phyloP scores from a whole-genome alignment of 2,113 vertebrate species.

The Rhineura floridana region DNA sequence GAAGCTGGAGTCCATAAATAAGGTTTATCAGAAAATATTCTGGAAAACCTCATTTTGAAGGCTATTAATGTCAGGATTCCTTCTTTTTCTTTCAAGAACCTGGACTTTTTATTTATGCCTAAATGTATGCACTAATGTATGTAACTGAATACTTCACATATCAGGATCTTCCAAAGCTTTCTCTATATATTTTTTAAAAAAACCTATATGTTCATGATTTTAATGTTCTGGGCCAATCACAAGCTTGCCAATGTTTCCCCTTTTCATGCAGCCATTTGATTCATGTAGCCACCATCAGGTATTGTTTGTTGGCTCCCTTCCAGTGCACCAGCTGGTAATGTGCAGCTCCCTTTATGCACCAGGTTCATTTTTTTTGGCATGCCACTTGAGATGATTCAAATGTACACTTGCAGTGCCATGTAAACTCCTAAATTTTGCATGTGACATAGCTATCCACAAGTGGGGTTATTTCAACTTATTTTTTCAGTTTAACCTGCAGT shows the following conservation, averaged over 20 bases:
- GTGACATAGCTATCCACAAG: neutral
- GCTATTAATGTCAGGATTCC: neutral
- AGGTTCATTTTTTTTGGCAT: neutral
- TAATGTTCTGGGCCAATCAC: neutral
- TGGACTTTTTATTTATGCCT: too few relatives aligned
- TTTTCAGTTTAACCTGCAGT: neutral
- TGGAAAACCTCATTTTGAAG: neutral
- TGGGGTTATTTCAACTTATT: neutral
- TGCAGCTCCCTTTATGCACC: neutral
- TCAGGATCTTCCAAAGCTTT: neutral
- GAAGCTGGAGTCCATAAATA: neutral
- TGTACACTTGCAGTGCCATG: neutral
- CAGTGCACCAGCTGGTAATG: neutral
- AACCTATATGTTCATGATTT: neutral
- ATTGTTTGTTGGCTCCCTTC: neutral
- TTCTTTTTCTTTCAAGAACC: neutral
- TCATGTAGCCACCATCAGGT: too few relatives aligned
- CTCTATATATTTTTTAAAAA: neutral
- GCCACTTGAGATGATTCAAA: too few relatives aligned
- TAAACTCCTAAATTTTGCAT: neutral
- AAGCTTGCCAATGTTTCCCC: neutral
- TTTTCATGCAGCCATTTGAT: neutral
- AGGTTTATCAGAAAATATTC: constrained; percentile 13
- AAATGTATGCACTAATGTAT: too few relatives aligned
- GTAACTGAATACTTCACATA: neutral